These are phyloP conservation scores for Sycophaga agraensis DNA, from an alignment of 1,140 invertebrate genomes.

Conservation along the genomic window DNA sequence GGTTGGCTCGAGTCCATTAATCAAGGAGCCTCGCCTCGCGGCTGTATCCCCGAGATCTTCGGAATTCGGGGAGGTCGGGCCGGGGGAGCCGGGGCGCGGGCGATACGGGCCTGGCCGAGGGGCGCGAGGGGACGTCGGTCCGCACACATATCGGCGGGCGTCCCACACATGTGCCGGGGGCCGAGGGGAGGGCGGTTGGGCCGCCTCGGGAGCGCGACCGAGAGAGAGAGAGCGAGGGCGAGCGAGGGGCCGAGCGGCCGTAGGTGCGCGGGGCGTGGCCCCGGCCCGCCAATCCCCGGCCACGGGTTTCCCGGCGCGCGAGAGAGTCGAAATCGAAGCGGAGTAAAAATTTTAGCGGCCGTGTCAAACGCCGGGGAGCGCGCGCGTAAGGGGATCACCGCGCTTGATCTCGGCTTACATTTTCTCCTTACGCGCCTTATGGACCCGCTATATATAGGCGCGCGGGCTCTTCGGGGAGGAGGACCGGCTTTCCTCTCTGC, in stretches of 20 bases:
- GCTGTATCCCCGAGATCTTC: background rate
- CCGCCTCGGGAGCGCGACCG: background rate
- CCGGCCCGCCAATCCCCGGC: constrained; percentile 49
- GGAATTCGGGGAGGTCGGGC: constrained; percentile 9
- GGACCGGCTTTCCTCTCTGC: background rate
- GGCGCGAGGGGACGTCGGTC: too few species aligned
- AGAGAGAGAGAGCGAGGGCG: background rate
- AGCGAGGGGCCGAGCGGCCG: background rate
- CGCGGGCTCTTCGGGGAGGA: too few species aligned
- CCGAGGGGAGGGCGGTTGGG: background rate
- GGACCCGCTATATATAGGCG: too few species aligned
- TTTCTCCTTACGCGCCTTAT: constrained; percentile 34
- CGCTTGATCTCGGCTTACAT: constrained; percentile 47
- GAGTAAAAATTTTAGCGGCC: constrained; percentile 52
- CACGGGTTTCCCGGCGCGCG: constrained; percentile 36
- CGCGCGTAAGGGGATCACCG: constrained; percentile 45
- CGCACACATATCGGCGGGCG: too few species aligned
- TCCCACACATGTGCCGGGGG: too few species aligned
- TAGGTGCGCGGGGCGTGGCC: constrained; percentile 51
- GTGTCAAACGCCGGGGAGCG: constrained; percentile 43
- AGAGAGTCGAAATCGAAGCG: constrained; percentile 48
- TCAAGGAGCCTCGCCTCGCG: constrained; percentile 7
- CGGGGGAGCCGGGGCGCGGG: too few species aligned
- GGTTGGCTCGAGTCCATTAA: constrained; percentile 4
- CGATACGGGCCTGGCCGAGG: constrained; percentile 21